These are phyloP conservation scores for Acrocyrtus sp. DNA, from an alignment of 2,888 invertebrate genomes.

Conservation along the genomic window DNA sequence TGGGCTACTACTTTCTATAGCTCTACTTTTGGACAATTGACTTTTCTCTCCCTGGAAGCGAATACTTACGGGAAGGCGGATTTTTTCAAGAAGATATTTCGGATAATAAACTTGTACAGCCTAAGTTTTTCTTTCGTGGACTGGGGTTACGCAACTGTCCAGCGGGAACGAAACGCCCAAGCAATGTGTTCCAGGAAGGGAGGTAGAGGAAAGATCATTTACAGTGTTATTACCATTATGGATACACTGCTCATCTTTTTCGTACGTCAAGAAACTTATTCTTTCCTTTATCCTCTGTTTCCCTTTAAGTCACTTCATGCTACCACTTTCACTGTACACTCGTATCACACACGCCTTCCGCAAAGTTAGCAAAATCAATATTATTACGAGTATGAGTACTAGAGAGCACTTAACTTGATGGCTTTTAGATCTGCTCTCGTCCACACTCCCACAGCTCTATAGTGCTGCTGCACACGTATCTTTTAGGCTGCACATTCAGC, in stretches of 20 bases:
- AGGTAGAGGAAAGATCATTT: conserved; percentile 10
- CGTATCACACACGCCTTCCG: conserved; percentile 2
- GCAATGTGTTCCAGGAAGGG: too few relatives aligned
- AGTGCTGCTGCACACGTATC: conserved; percentile 1
- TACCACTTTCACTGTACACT: not conserved
- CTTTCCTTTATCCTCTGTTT: conserved; percentile 21
- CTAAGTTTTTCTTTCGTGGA: too few relatives aligned
- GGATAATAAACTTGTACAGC: too few relatives aligned
- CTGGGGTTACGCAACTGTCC: too few relatives aligned
- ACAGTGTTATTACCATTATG: conserved; percentile 15
- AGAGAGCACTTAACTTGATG: conserved; percentile 48
- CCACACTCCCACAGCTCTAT: not conserved
- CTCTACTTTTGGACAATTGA: too few relatives aligned
- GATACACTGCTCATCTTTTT: conserved; percentile 22
- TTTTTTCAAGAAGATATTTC: too few relatives aligned
- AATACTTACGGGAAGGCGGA: too few relatives aligned
- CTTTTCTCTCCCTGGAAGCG: too few relatives aligned
- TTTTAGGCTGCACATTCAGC: too few relatives aligned
- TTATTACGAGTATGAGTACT: conserved; percentile 35
- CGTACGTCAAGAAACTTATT: conserved; percentile 39
- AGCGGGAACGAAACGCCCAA: too few relatives aligned
- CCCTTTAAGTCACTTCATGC: conserved; percentile 8
- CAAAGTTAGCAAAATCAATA: conserved; percentile 48
- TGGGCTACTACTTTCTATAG: too few relatives aligned
- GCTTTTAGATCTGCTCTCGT: conserved; percentile 43